Conservation (phyloP, 2,113 vertebrate genomes). For the Brachyistius frenatus region DNA sequence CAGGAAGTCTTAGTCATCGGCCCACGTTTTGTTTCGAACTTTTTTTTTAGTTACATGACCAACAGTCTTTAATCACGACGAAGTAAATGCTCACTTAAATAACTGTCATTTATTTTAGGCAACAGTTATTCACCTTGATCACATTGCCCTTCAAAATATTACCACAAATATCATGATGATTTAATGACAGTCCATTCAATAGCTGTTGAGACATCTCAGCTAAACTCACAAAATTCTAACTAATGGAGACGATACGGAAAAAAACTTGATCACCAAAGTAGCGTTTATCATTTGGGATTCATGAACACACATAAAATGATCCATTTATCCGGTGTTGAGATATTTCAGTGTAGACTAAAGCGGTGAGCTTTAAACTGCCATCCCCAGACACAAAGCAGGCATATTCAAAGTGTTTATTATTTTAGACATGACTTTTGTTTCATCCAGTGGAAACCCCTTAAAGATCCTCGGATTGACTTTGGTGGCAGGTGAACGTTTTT, state of each 20-base stretch:
- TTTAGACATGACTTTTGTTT: not conserved
- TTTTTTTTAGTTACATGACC: conserved; percentile 16
- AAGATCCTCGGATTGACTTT: conserved; percentile 9
- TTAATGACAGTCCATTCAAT: not conserved
- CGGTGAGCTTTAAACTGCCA: not conserved
- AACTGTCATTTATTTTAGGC: not conserved
- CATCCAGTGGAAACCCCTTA: not conserved
- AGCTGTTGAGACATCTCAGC: not conserved
- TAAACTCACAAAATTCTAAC: not conserved
- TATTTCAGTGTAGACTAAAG: not conserved
- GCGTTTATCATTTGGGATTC: not conserved
- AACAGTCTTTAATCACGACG: not conserved
- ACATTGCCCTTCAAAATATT: no score
- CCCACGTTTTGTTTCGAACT: conserved; percentile 49
- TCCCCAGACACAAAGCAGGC: not conserved
- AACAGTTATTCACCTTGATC: not conserved
- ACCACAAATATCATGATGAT: not conserved
- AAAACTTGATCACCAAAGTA: not conserved
- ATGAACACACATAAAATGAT: not conserved
- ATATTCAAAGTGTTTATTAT: conserved; percentile 13
- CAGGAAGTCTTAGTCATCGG: conserved; percentile 51
- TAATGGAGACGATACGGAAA: not conserved
- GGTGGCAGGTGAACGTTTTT: conserved; percentile 28
- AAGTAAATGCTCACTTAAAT: no score
- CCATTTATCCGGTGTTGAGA: not conserved